These are phyloP conservation scores for Garrulus glandarius DNA, from an alignment of 2,797 vertebrate species.

Conservation along the genomic window DNA sequence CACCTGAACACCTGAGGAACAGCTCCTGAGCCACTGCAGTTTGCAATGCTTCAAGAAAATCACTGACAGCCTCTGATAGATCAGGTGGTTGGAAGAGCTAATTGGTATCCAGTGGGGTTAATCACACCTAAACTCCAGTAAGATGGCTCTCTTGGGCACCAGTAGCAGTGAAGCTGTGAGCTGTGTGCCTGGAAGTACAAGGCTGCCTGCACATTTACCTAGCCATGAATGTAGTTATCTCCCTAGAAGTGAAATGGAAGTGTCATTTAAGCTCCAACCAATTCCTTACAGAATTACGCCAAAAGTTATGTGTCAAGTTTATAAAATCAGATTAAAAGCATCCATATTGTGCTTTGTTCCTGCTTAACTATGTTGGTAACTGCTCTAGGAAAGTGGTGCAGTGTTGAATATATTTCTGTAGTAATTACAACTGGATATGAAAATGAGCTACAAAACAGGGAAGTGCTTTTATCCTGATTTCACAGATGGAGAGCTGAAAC, in stretches of 20 bases:
- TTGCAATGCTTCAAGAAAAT: neutral
- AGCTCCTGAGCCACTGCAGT: neutral
- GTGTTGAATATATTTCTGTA: constrained; percentile 33
- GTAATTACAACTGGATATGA: constrained; percentile 42
- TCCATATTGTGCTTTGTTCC: constrained; percentile 41
- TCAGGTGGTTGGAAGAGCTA: neutral
- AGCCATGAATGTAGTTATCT: neutral
- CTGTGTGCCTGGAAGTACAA: neutral
- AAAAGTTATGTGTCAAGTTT: constrained; percentile 10
- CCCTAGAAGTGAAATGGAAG: neutral
- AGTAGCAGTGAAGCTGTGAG: neutral
- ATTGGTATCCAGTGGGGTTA: constrained; percentile 42
- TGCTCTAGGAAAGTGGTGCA: neutral
- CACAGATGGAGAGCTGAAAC: constrained; percentile 34
- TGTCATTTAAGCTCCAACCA: neutral
- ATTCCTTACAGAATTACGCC: neutral
- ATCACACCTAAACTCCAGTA: neutral
- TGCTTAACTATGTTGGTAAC: constrained; percentile 17
- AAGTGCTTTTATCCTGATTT: constrained; percentile 32
- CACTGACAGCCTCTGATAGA: neutral
- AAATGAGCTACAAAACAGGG: constrained; percentile 32
- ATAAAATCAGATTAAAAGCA: constrained; percentile 45
- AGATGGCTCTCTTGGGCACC: neutral
- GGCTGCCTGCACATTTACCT: neutral
- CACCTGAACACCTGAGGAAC: neutral